Evolutionary conservation across 2,797 vertebrate species (phyloP).

Genomic region (Clangula hyemalis): DNA sequence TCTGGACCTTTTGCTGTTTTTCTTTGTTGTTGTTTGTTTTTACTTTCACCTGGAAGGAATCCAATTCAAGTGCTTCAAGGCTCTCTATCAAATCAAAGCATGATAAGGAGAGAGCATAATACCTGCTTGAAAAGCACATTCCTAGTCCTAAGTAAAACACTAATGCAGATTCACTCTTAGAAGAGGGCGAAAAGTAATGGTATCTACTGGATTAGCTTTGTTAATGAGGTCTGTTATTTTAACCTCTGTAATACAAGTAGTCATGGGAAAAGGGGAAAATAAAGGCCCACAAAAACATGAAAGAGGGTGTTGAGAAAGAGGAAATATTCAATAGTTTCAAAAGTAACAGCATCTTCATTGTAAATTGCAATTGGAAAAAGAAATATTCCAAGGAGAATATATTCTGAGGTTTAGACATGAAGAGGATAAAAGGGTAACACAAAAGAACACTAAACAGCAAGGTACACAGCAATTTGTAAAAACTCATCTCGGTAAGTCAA

Average conservation of each 20-base stretch:
- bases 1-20: background rate
- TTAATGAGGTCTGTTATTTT: background rate
- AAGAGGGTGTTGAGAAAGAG: background rate
- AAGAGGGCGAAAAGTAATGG: background rate
- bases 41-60: background rate
- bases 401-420: background rate
- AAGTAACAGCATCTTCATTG: background rate
- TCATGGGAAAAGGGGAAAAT: background rate
- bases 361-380: background rate
- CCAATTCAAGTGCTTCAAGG: background rate
- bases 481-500: background rate
- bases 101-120: background rate
- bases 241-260: background rate
- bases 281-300: background rate
- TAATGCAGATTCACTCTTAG: background rate
- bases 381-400: background rate
- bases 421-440: background rate
- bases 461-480: background rate
- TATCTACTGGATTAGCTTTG: background rate
- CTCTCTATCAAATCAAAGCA: background rate
- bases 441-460: background rate
- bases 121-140: background rate
- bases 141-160: background rate
- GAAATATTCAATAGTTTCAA: background rate
- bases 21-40: background rate